Conservation (phyloP, 2,797 vertebrate genomes). For the Melanotaenia nigrans region DNA sequence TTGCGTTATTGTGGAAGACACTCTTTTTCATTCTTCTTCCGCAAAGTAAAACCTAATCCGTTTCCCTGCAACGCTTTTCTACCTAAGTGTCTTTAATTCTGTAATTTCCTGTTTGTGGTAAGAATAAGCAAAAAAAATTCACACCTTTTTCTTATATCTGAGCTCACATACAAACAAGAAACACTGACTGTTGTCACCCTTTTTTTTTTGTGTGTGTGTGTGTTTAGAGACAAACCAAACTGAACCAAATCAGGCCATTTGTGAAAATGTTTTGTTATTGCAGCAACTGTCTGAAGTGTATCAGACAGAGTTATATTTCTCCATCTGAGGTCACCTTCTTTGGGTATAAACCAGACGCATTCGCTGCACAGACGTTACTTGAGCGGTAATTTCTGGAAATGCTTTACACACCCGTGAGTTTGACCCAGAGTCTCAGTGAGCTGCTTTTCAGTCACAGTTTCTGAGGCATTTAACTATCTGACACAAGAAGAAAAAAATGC, state of each 20-base stretch:
- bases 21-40: not conserved
- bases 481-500: no score
- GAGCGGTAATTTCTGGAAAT: no score
- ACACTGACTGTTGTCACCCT: not conserved
- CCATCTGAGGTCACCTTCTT: slow-evolving; percentile 14
- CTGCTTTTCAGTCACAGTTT: no score
- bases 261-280: slow-evolving; percentile 42
- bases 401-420: no score
- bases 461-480: no score
- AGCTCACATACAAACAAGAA: not conserved
- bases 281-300: not conserved
- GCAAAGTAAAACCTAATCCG: not conserved
- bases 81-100: not conserved
- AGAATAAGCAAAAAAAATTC: not conserved
- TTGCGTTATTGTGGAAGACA: slow-evolving; percentile 21
- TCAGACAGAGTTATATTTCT: no score
- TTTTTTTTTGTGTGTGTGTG: not conserved
- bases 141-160: slow-evolving; percentile 17
- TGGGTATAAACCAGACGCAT: slow-evolving; percentile 17
- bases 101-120: no score
- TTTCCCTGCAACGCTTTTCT: no score
- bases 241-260: slow-evolving; percentile 8
- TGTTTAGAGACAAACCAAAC: not conserved
- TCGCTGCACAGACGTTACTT: slow-evolving; percentile 3
- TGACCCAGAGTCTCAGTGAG: no score